Conservation (phyloP, 2,113 vertebrate genomes). For the Sturnira hondurensis region DNA sequence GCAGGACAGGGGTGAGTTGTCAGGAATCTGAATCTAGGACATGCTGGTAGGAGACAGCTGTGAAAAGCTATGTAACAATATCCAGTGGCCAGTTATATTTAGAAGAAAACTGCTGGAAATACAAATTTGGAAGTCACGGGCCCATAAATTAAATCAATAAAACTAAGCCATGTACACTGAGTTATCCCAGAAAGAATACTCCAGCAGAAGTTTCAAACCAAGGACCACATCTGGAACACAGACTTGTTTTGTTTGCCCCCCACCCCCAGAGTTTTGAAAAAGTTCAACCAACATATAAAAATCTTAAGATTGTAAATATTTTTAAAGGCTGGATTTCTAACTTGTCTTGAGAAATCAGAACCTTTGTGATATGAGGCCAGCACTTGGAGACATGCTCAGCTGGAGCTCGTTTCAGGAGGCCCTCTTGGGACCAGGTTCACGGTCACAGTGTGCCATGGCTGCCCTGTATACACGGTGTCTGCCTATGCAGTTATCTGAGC, state of each 20-base stretch:
- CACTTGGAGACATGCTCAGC: neutral
- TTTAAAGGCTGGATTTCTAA: neutral
- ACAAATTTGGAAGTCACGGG: neutral
- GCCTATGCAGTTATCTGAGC: no score
- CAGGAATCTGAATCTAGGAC: neutral
- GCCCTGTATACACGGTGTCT: fast-evolving
- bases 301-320: neutral
- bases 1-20: neutral
- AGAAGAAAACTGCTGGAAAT: conserved; percentile 16
- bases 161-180: neutral
- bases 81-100: neutral
- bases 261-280: conserved; percentile 33
- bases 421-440: neutral
- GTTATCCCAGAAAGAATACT: conserved; percentile 22
- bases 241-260: neutral
- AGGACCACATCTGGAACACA: conserved; percentile 49
- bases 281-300: conserved; percentile 41
- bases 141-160: conserved; percentile 25
- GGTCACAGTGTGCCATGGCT: fast-evolving
- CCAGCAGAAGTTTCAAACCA: neutral
- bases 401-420: neutral
- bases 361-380: neutral
- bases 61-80: neutral
- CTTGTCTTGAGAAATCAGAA: conserved; percentile 13
- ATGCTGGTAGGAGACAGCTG: neutral